These are phyloP conservation scores for Drosophila carrolli DNA, from an alignment of 1,140 invertebrate genomes.

Conservation along the genomic window DNA sequence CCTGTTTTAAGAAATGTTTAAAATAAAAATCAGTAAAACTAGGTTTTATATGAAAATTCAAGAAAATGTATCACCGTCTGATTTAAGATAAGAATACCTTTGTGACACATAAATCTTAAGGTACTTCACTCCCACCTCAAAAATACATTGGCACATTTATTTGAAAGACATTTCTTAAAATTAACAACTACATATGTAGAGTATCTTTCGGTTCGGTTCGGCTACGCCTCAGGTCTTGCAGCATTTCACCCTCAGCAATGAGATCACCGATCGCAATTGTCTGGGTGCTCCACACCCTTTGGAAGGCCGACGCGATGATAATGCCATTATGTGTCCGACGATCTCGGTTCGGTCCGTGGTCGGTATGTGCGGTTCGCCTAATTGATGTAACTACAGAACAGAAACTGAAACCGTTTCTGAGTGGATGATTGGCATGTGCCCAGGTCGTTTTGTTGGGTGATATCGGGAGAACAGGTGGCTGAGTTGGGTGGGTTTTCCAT, in stretches of 20 bases:
- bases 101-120: too few species aligned
- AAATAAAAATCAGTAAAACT: too few species aligned
- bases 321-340: slow-evolving; percentile 36
- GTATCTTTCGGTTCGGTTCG: neutral
- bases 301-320: slow-evolving; percentile 23
- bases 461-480: neutral
- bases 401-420: slow-evolving; percentile 19
- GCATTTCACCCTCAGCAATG: slow-evolving; percentile 11
- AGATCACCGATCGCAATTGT: slow-evolving; percentile 27
- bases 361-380: slow-evolving; percentile 35
- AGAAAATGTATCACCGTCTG: too few species aligned
- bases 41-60: too few species aligned
- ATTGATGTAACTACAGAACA: slow-evolving; percentile 48
- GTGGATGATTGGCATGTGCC: slow-evolving; percentile 46
- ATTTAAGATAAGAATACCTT: too few species aligned
- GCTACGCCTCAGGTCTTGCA: neutral
- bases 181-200: neutral
- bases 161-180: too few species aligned
- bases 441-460: slow-evolving; percentile 1
- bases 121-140: too few species aligned
- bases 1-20: too few species aligned
- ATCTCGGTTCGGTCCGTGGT: slow-evolving; percentile 1
- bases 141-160: too few species aligned
- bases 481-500: slow-evolving; percentile 5
- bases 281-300: slow-evolving; percentile 21